These are phyloP conservation scores for Hydropotes inermis DNA, from an alignment of 2,113 vertebrate genomes.

Conservation along the genomic window DNA sequence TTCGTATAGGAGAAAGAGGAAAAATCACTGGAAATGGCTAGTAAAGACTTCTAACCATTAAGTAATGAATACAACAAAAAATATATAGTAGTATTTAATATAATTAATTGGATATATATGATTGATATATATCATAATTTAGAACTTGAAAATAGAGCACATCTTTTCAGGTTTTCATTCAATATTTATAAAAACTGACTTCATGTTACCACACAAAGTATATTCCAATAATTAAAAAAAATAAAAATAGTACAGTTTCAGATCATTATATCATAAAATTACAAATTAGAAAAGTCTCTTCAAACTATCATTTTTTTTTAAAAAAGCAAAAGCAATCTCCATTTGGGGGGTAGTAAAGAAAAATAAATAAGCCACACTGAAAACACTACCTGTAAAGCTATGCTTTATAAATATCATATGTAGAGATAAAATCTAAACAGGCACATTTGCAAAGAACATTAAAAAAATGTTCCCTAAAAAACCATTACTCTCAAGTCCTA, in stretches of 20 bases:
- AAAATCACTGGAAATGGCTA: background rate
- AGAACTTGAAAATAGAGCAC: background rate
- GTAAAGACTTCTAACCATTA: background rate
- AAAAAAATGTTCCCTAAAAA: background rate
- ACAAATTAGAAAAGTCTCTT: background rate
- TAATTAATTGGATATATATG: background rate
- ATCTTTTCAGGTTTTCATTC: background rate
- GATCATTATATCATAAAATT: background rate
- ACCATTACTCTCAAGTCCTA: background rate
- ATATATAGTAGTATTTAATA: background rate
- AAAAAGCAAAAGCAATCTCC: background rate
- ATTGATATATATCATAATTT: background rate
- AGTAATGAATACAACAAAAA: background rate
- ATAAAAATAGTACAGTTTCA: background rate
- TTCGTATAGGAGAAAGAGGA: background rate
- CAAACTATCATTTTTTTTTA: background rate
- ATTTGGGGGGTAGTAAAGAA: background rate
- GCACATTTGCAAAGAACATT: background rate
- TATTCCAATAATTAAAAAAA: background rate
- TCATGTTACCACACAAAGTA: background rate
- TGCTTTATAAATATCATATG: background rate
- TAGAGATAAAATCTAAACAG: background rate
- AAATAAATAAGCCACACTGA: background rate
- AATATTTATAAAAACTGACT: background rate
- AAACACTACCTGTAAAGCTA: background rate